phyloP scores from a whole-genome alignment of 1,140 invertebrate genomes.

The Caenorhabditis latens region DNA sequence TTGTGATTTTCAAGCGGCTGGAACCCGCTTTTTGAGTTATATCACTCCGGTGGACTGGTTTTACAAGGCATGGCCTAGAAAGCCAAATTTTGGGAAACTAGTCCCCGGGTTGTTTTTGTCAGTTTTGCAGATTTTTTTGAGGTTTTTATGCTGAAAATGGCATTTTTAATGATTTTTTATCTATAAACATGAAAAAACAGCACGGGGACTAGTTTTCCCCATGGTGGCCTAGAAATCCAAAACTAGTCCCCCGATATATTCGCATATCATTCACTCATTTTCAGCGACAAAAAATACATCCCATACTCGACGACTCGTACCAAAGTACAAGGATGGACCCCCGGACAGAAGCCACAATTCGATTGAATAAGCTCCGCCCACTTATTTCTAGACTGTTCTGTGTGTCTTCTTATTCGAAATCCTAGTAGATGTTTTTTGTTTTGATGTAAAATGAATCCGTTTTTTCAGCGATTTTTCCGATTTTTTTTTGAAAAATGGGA shows the following conservation, averaged over 20 bases:
- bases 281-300: conserved; percentile 74
- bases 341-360: conserved; percentile 64
- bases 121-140: no score
- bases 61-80: no score
- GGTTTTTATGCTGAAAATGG: no score
- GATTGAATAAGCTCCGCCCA: neutral
- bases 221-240: no score
- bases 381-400: neutral
- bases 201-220: no score
- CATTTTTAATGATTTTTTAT: no score
- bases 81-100: no score
- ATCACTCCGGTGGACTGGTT: no score
- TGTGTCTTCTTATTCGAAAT: neutral
- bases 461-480: neutral
- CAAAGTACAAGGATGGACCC: conserved; percentile 75
- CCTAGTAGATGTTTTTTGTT: neutral
- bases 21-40: no score
- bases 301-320: conserved; percentile 76
- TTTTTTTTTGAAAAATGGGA: neutral
- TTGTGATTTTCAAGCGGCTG: no score
- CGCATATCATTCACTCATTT: conserved; percentile 46
- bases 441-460: neutral
- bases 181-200: no score
- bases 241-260: neutral
- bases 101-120: no score